phyloP scores from a whole-genome alignment of 2,888 invertebrate species.

The Deilephila elpenor region DNA sequence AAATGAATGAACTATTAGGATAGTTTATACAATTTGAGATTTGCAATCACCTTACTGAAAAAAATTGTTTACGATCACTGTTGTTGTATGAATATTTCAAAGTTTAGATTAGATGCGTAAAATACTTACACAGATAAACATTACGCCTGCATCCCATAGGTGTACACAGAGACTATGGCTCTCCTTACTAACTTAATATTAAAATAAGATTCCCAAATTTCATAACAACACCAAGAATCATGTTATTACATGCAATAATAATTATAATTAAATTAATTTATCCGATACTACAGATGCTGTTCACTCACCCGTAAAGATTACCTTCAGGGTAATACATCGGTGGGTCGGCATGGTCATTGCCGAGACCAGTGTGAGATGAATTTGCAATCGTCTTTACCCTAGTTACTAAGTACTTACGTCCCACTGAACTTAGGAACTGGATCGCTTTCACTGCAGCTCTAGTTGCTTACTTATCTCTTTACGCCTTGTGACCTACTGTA shows the following conservation, averaged over 20 bases:
- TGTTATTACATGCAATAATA: background rate
- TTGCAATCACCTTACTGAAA: background rate
- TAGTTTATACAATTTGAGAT: conserved; percentile 5
- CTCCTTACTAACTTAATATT: too few species aligned
- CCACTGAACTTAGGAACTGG: conserved; percentile 11
- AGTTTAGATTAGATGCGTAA: too few species aligned
- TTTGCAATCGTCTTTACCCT: conserved; percentile 11
- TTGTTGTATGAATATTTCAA: too few species aligned
- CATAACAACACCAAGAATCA: too few species aligned
- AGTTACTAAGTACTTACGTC: background rate
- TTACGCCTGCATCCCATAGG: too few species aligned
- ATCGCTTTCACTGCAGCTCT: conserved; percentile 8
- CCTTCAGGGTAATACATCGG: background rate
- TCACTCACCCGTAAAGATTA: background rate
- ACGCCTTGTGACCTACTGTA: background rate
- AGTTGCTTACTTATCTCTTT: conserved; percentile 7
- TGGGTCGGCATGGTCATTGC: background rate
- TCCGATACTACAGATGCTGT: background rate
- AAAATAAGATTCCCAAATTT: too few species aligned
- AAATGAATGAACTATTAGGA: conserved; percentile 3
- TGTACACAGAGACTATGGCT: background rate
- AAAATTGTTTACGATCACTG: too few species aligned
- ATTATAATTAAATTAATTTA: background rate
- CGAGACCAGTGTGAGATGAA: conserved; percentile 2
- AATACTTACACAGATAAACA: too few species aligned